These are phyloP conservation scores for Tangara arthus DNA, from an alignment of 2,797 vertebrate genomes.

Conservation along the genomic window DNA sequence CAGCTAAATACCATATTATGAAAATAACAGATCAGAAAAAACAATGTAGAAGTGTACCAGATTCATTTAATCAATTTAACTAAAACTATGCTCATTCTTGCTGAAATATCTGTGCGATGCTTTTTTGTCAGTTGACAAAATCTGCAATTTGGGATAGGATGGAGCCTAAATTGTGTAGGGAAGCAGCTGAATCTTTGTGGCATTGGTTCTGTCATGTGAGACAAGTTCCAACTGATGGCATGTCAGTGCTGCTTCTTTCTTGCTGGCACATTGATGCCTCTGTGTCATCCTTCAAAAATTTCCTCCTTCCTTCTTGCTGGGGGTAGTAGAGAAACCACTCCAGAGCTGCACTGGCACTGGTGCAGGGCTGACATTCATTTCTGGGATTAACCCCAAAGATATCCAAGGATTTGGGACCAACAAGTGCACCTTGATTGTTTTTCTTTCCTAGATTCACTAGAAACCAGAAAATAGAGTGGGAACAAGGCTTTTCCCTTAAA, in stretches of 20 bases:
- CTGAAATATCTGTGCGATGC: not conserved
- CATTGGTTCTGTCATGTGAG: not conserved
- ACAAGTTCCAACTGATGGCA: not conserved
- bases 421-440: not conserved
- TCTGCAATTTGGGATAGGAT: not conserved
- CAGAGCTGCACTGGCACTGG: fast-evolving
- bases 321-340: not conserved
- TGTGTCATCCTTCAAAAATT: not conserved
- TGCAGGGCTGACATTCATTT: not conserved
- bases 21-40: constrained; percentile 1
- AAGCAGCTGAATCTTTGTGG: not conserved
- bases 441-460: not conserved
- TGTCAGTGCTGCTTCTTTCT: not conserved
- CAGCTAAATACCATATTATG: not conserved
- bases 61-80: not conserved
- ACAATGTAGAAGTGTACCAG: not conserved
- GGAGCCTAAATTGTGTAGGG: not conserved
- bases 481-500: not conserved
- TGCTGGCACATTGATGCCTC: not conserved
- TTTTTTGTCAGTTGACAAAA: not conserved
- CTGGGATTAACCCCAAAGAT: not conserved
- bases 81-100: not conserved
- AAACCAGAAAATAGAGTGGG: not conserved
- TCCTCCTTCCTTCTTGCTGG: not conserved
- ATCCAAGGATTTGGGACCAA: not conserved